Conservation (phyloP, 2,888 invertebrate species). For the Andrena bucephala region DNA sequence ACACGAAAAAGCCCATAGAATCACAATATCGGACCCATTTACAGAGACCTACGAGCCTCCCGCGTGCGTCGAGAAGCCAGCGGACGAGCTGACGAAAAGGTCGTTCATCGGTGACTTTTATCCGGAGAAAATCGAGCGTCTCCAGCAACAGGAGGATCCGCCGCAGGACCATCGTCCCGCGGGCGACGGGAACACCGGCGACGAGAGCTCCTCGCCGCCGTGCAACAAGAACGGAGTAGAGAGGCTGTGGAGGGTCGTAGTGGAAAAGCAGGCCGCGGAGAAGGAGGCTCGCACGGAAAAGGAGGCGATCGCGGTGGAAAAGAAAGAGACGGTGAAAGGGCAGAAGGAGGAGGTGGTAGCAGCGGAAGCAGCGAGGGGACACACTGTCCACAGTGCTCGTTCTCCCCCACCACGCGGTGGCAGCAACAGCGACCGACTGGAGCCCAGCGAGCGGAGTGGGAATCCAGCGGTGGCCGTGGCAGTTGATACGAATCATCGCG, state of each 20-base stretch:
- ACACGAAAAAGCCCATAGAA: conserved; percentile 10
- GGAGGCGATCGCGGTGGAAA: conserved; percentile 56
- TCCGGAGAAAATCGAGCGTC: conserved; percentile 64
- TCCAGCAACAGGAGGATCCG: conserved; percentile 3
- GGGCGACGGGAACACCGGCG: background rate
- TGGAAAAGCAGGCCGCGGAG: conserved; percentile 68
- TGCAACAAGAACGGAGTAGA: conserved; percentile 60
- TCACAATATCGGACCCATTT: background rate
- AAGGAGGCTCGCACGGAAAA: conserved; percentile 48
- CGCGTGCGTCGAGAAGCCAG: conserved; percentile 3
- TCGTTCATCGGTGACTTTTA: conserved; percentile 75
- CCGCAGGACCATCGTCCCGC: background rate
- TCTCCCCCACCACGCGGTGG: conserved; percentile 72
- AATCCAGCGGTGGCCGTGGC: conserved; percentile 75
- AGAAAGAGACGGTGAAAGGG: conserved; percentile 43
- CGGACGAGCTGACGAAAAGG: conserved; percentile 31
- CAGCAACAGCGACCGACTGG: conserved; percentile 66
- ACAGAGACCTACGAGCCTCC: background rate
- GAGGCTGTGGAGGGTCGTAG: conserved; percentile 73
- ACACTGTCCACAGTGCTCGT: conserved; percentile 72
- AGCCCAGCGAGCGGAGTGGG: conserved; percentile 72
- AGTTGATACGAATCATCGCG: conserved; percentile 76
- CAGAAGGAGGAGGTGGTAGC: conserved; percentile 61
- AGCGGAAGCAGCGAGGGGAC: conserved; percentile 71
- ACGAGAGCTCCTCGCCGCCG: conserved; percentile 28